Base-by-base conservation (phyloP, 2,113 vertebrate species). In the Todiramphus chloris region DNA sequence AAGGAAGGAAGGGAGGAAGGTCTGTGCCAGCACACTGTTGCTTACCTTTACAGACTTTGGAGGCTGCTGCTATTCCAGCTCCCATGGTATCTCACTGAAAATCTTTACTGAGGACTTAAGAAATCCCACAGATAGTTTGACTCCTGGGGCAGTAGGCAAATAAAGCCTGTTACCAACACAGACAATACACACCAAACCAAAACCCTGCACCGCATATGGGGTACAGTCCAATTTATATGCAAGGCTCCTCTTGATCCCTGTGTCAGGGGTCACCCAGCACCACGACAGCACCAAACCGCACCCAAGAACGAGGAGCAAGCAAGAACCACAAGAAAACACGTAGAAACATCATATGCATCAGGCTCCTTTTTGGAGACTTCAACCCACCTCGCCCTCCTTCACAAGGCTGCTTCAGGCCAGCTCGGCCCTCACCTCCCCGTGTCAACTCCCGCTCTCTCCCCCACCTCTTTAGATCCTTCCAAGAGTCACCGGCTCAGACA, bases 191-290 rank as follows among this genome's bases (percentile, higher is more conserved):
- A n/a, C 18, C 60, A 27, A 6, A 2, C 4, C 74, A 30, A 75
- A 55, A 1, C 43, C 44, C 43, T 1, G 24, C 2, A 3, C 19
- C 0, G 5, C 63, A 3, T 8, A 6, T 0, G 0, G 25, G 63
- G 16, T 19, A 25, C 19, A 14, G 41, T 6, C 11, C 24, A 23
- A 5, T 3, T 39, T 6, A 19, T 2, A 35, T 4, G 2, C 35
- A 30, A 14, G 12, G 55, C 30, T 83, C 43, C 7, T 37, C 23
- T 1, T 0, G 50, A 66, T 15, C 19, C 10, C 39, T 3, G 33
- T 2, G 12, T 10, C 28, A 14, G 17, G 13, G 33, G 37, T 39
- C 23, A 37, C 10, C 30, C 58, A 48, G 80, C 35, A 16, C 6
- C 28, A 24, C 59, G 35, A 43, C 50, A 60, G 81, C 15, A 3